Evolutionary conservation across 2,797 vertebrate species (phyloP).

Genomic region (Crocodylus rhombifer): DNA sequence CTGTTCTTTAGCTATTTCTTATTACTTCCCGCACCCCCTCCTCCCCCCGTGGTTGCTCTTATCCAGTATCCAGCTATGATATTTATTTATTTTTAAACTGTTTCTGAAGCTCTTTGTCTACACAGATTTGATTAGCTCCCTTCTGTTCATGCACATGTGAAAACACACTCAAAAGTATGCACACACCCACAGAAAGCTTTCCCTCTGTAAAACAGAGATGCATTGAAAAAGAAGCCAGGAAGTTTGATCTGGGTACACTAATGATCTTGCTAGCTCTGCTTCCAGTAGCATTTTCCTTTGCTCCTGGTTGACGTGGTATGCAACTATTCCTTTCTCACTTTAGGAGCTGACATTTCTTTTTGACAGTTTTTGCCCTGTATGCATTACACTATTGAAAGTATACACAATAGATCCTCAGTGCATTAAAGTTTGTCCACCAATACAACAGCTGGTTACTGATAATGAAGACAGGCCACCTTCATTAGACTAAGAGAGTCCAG

Average conservation of each 20-base stretch:
- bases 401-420: no score
- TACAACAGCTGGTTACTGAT: neutral
- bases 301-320: neutral
- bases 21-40: neutral
- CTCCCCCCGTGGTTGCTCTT: neutral
- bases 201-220: neutral
- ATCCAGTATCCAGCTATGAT: neutral
- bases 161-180: neutral
- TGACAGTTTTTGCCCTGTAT: neutral
- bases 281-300: neutral
- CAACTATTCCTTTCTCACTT: neutral
- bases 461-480: neutral
- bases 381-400: neutral
- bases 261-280: neutral
- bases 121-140: neutral
- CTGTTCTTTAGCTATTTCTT: neutral
- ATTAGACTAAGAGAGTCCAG: neutral
- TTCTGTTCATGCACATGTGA: neutral
- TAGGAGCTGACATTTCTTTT: neutral
- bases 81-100: accelerated
- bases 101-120: neutral
- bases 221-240: neutral
- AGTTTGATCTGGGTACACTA: neutral
- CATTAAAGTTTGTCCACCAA: accelerated
- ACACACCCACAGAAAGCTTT: neutral